Percentiles rank a stretch among this genome's conserved stretches.
phyloP scores from a whole-genome alignment of 2,113 vertebrate species.

The Aythya baeri region DNA sequence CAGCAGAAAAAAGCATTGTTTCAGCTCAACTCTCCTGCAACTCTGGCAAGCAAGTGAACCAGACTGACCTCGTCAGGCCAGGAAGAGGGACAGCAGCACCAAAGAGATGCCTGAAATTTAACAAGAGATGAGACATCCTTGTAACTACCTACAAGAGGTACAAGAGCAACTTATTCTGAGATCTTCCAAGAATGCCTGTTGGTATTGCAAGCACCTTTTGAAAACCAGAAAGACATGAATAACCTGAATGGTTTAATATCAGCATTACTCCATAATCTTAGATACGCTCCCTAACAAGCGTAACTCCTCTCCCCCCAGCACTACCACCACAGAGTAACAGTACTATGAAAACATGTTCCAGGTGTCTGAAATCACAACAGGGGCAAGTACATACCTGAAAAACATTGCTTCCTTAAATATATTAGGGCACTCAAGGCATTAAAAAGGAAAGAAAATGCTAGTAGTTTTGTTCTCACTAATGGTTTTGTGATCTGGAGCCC shows the following conservation, averaged over 20 bases:
- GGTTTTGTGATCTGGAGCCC: not conserved
- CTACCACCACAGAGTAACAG: not conserved
- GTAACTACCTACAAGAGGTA: not conserved
- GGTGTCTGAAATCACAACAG: not conserved
- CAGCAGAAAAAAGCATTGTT: not conserved
- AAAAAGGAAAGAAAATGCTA: not conserved
- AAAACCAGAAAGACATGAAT: not conserved
- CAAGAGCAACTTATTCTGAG: not conserved
- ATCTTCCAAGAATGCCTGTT: not conserved
- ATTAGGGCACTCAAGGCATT: not conserved
- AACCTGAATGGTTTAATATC: not conserved
- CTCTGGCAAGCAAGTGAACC: not conserved
- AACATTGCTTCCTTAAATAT: not conserved
- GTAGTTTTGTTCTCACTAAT: not conserved
- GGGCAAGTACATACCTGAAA: not conserved
- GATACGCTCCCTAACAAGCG: accelerated
- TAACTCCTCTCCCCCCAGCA: not conserved
- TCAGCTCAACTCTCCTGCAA: not conserved
- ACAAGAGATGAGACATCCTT: not conserved
- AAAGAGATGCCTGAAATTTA: not conserved
- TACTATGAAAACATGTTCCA: not conserved
- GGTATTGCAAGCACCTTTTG: not conserved
- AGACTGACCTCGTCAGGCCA: not conserved
- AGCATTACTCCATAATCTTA: not conserved
- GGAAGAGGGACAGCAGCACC: not conserved